phyloP scores from a whole-genome alignment of 2,113 vertebrate species.

The Polyodon spathula region DNA sequence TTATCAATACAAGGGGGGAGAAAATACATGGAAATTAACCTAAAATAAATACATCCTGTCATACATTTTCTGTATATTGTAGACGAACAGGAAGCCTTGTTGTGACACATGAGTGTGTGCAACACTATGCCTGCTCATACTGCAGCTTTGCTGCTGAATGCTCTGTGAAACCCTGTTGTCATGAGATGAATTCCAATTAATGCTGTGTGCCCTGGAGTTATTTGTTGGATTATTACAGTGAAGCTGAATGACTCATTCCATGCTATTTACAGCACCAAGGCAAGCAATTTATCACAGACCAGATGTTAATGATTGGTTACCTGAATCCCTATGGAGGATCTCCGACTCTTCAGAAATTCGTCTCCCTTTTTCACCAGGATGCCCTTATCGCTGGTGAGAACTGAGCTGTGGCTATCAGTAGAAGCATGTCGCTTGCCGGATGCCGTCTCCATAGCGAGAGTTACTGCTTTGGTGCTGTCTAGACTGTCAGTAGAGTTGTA shows the following conservation, averaged over 20 bases:
- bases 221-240: constrained; percentile 28
- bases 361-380: constrained; percentile 76
- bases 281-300: constrained; percentile 22
- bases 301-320: constrained; percentile 44
- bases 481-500: constrained; percentile 96
- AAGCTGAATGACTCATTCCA: constrained; percentile 31
- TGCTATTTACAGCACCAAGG: constrained; percentile 17
- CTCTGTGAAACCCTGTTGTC: constrained; percentile 25
- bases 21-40: no score
- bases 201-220: constrained; percentile 23
- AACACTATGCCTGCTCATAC: constrained; percentile 19
- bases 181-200: constrained; percentile 61
- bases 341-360: constrained; percentile 79
- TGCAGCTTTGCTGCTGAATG: constrained; percentile 14
- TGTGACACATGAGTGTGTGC: no score
- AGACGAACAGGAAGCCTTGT: no score
- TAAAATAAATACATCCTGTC: no score
- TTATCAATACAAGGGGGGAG: no score
- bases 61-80: no score
- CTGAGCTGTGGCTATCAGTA: constrained; percentile 68
- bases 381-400: constrained; percentile 79
- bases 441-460: constrained; percentile 85
- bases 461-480: constrained; percentile 93
- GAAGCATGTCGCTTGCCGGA: constrained; percentile 73
- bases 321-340: constrained; percentile 93